These are phyloP conservation scores for Melanotaenia pygmaea DNA, from an alignment of 2,797 vertebrate genomes.

Conservation along the genomic window DNA sequence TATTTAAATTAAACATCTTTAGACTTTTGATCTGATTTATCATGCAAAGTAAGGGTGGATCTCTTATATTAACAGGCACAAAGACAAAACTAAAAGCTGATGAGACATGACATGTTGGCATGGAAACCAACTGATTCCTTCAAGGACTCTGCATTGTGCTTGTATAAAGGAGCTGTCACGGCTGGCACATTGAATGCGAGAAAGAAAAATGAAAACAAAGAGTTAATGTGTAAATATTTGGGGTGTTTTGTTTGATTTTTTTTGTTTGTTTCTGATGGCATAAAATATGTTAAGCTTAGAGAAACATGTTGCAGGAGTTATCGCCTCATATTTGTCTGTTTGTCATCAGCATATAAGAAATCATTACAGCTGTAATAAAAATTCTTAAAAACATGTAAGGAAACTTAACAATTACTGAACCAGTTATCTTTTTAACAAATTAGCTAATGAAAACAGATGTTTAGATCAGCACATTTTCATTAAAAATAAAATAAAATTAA, in stretches of 20 bases:
- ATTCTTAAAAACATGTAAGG: too few relatives aligned
- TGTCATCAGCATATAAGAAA: constrained; percentile 22
- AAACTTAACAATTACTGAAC: background rate
- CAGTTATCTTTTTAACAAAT: constrained; percentile 23
- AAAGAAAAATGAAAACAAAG: constrained; percentile 19
- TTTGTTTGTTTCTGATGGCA: constrained; percentile 41
- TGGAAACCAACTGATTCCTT: constrained; percentile 44
- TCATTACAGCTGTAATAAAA: constrained; percentile 20
- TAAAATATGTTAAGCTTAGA: constrained; percentile 17
- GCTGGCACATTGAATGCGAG: background rate
- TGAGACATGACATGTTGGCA: constrained; percentile 48
- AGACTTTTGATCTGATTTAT: constrained; percentile 7
- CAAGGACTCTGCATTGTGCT: constrained; percentile 5
- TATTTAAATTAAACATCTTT: background rate
- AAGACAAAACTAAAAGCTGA: constrained; percentile 23
- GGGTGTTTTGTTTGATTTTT: constrained; percentile 2
- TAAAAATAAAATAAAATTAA: background rate
- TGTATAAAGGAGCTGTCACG: constrained; percentile 6
- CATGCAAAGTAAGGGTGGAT: background rate
- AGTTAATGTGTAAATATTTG: constrained; percentile 27
- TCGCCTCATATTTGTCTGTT: constrained; percentile 12
- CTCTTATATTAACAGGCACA: constrained; percentile 3
- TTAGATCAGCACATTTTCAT: background rate
- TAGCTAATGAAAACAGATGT: constrained; percentile 29
- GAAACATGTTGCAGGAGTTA: constrained; percentile 18